A percentile compares a stretch with the other conserved stretches of the same genome.
phyloP scores from a whole-genome alignment of 2,888 invertebrate genomes.

The Pedicia rivosa region DNA sequence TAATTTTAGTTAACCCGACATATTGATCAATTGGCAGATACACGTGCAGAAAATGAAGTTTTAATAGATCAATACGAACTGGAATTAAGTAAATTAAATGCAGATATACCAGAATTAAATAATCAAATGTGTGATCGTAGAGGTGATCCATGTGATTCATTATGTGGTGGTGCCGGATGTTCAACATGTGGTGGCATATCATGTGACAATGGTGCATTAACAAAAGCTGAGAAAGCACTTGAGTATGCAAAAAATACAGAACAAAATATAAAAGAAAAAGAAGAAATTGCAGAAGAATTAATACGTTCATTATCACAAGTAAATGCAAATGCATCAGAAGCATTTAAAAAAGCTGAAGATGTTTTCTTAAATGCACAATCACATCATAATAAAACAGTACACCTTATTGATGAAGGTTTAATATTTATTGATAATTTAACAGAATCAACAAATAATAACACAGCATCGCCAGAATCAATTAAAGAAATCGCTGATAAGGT shows the following conservation, averaged over 20 bases:
- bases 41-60: constrained; percentile 55
- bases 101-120: constrained; percentile 70
- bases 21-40: constrained; percentile 41
- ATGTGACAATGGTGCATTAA: constrained; percentile 78
- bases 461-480: constrained; percentile 54
- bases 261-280: constrained; percentile 59
- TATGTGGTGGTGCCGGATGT: constrained; percentile 96
- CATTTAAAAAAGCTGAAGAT: constrained; percentile 51
- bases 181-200: constrained; percentile 77
- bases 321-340: constrained; percentile 57
- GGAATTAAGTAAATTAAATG: constrained; percentile 49
- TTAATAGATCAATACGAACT: constrained; percentile 47
- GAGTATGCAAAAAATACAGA: constrained; percentile 78
- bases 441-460: constrained; percentile 49
- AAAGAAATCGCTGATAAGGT: constrained; percentile 45
- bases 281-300: constrained; percentile 64
- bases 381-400: constrained; percentile 50
- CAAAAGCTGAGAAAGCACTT: constrained; percentile 77
- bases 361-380: constrained; percentile 49
- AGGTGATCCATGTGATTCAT: constrained; percentile 66
- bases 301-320: constrained; percentile 58
- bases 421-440: constrained; percentile 46
- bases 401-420: constrained; percentile 44
- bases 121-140: constrained; percentile 68
- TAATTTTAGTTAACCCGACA: too few relatives aligned